phyloP scores from a whole-genome alignment of 2,797 vertebrate genomes.

The Agapornis canus region DNA sequence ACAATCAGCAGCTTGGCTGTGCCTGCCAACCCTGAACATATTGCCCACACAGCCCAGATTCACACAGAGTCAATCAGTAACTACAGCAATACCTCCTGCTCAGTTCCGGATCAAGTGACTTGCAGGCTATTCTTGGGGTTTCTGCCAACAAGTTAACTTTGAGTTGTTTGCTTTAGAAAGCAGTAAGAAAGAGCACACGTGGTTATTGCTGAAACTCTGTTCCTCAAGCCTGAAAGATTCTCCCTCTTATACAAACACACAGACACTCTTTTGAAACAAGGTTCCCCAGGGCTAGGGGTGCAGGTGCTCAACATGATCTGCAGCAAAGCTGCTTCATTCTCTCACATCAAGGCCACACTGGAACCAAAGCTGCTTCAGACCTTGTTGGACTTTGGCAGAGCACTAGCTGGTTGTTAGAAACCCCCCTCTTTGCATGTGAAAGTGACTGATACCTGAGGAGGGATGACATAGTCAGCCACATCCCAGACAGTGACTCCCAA shows the following conservation, averaged over 20 bases:
- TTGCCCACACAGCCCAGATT: not conserved
- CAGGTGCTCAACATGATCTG: not conserved
- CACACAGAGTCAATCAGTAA: not conserved
- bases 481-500: conserved; percentile 84
- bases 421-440: not conserved
- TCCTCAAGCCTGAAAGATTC: not conserved
- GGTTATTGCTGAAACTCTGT: not conserved
- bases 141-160: not conserved
- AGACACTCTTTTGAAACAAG: not conserved
- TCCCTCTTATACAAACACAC: not conserved
- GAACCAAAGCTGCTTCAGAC: not conserved
- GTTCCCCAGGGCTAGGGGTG: not conserved
- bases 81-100: not conserved
- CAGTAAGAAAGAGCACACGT: not conserved
- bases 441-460: conserved; percentile 80
- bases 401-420: not conserved
- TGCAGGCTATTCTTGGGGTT: not conserved
- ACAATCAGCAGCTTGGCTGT: not conserved
- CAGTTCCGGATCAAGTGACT: not conserved
- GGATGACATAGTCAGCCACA: conserved; percentile 87
- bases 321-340: not conserved
- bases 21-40: not conserved
- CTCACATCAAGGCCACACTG: accelerated
- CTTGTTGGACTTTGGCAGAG: not conserved
- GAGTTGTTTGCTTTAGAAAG: not conserved